These are phyloP conservation scores for Chloropsis hardwickii DNA, from an alignment of 2,113 vertebrate genomes.

Conservation along the genomic window DNA sequence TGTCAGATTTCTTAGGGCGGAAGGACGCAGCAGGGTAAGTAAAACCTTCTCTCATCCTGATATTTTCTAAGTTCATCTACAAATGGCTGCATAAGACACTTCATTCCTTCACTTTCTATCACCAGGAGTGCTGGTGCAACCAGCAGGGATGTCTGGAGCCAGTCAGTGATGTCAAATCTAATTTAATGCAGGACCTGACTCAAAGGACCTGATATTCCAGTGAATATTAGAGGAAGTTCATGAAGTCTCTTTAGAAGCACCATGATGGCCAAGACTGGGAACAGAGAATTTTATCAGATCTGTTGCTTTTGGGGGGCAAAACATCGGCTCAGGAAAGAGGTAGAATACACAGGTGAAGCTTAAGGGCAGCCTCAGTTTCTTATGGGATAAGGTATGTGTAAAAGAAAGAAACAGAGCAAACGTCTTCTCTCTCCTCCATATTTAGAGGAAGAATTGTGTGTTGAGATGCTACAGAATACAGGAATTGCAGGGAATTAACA, in stretches of 20 bases:
- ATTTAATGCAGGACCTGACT: not conserved
- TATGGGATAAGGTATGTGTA: not conserved
- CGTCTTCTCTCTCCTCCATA: not conserved
- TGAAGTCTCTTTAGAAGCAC: not conserved
- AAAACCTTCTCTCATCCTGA: not conserved
- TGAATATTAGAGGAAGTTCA: not conserved
- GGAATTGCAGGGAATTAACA: not conserved
- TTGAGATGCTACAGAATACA: not conserved
- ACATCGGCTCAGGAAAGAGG: not conserved
- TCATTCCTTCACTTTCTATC: not conserved
- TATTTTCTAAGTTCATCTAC: not conserved
- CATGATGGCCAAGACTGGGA: not conserved
- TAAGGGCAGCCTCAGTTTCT: not conserved
- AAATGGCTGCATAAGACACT: not conserved
- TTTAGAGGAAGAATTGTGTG: not conserved
- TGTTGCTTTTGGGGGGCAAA: not conserved
- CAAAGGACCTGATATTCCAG: not conserved
- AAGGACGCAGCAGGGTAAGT: not conserved
- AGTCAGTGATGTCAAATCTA: not conserved
- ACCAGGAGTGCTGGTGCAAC: not conserved
- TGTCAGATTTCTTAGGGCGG: not conserved
- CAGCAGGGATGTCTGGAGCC: not conserved
- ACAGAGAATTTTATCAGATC: not conserved
- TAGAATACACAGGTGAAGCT: not conserved
- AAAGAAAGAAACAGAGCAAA: not conserved